phyloP scores from a whole-genome alignment of 2,888 invertebrate species.

The Chymomyza fuscimana region DNA sequence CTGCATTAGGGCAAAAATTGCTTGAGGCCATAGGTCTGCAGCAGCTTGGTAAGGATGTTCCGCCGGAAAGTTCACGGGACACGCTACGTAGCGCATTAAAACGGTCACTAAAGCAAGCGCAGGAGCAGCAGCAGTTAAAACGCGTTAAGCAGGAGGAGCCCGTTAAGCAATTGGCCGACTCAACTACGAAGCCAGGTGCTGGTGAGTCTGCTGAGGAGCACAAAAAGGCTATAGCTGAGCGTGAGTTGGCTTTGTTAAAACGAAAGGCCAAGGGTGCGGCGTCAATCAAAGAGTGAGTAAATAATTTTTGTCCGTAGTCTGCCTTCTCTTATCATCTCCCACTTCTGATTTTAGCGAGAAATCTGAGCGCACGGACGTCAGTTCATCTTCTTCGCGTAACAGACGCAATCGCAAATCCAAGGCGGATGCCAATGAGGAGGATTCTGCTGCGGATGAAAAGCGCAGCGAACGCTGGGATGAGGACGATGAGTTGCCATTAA shows the following conservation, averaged over 20 bases:
- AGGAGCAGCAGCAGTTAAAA: slow-evolving; percentile 69
- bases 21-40: slow-evolving; percentile 74
- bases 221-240: slow-evolving; percentile 63
- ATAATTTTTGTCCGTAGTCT: background rate
- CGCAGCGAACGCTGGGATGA: slow-evolving; percentile 55
- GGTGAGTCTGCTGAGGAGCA: slow-evolving; percentile 58
- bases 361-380: slow-evolving; percentile 60
- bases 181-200: slow-evolving; percentile 69
- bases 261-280: slow-evolving; percentile 49
- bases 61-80: slow-evolving; percentile 56
- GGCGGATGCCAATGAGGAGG: slow-evolving; percentile 38
- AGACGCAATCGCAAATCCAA: slow-evolving; percentile 64
- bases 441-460: slow-evolving; percentile 48
- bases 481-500: slow-evolving; percentile 64
- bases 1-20: slow-evolving; percentile 71
- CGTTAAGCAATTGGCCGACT: slow-evolving; percentile 74
- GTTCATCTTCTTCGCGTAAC: slow-evolving; percentile 62
- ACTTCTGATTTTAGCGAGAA: slow-evolving; percentile 50
- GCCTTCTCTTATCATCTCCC: background rate
- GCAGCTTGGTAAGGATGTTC: slow-evolving; percentile 45
- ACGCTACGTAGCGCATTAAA: slow-evolving; percentile 70
- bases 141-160: slow-evolving; percentile 66
- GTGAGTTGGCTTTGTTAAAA: slow-evolving; percentile 61
- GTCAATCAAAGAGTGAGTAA: slow-evolving; percentile 2
- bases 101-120: slow-evolving; percentile 72